Evolutionary conservation across 1,140 invertebrate species (phyloP).

Genomic region (Sitobion miscanthi): DNA sequence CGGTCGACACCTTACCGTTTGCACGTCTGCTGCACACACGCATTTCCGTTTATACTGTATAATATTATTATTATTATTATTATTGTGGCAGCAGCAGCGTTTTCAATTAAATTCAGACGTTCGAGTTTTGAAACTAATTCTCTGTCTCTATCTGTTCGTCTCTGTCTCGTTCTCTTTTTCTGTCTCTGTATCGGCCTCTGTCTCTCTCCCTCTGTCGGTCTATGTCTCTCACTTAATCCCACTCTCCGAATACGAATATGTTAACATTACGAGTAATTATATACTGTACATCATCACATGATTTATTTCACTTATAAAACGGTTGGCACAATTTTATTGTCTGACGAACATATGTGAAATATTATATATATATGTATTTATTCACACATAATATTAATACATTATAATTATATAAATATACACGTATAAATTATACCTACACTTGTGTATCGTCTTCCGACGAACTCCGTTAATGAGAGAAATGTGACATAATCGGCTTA

Average conservation of each 20-base stretch:
- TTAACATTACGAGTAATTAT: neutral
- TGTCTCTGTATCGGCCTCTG: no score
- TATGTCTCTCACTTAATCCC: neutral
- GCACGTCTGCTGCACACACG: no score
- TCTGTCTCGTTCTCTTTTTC: no score
- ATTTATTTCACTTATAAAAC: conserved; percentile 12
- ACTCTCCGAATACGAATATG: neutral
- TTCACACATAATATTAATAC: neutral
- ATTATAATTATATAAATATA: neutral
- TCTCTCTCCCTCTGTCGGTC: no score
- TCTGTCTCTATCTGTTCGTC: neutral
- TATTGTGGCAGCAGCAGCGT: neutral
- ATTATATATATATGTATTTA: neutral
- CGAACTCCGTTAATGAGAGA: neutral
- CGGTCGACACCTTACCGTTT: no score
- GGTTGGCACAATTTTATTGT: neutral
- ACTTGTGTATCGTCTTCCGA: neutral
- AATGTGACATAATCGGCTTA: neutral
- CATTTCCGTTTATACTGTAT: neutral
- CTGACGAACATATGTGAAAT: neutral
- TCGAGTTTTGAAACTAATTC: neutral
- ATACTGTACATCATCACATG: neutral
- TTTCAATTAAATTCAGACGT: neutral
- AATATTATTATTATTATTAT: neutral
- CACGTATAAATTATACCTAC: neutral